phyloP scores from a whole-genome alignment of 2,888 invertebrate genomes.

The Cosmia trapezina region DNA sequence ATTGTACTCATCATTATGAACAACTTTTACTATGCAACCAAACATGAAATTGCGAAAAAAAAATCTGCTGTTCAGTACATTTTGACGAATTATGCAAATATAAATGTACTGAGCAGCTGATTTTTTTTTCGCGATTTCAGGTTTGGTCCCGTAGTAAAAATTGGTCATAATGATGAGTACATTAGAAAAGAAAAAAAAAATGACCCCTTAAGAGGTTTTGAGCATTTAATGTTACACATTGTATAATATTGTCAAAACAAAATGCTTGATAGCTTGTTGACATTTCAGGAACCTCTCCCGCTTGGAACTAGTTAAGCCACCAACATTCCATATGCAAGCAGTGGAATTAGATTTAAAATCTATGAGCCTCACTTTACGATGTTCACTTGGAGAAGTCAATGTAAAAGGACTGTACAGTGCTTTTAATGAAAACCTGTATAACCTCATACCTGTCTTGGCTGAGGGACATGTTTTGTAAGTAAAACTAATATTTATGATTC shows the following conservation, averaged over 20 bases:
- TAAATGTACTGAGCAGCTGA: too few species aligned
- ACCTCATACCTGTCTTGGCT: conserved; percentile 86
- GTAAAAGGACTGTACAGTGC: conserved; percentile 86
- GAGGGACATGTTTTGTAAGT: conserved; percentile 89
- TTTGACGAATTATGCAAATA: too few species aligned
- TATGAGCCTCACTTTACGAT: conserved; percentile 81
- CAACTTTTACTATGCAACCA: too few species aligned
- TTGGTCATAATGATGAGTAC: too few species aligned
- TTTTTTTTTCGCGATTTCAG: too few species aligned
- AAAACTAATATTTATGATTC: conserved; percentile 10
- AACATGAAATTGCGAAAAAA: too few species aligned
- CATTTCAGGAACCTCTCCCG: conserved; percentile 83
- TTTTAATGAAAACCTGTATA: conserved; percentile 87
- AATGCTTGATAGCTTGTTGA: not conserved
- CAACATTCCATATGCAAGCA: conserved; percentile 85
- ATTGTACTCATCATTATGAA: too few species aligned
- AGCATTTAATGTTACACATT: too few species aligned
- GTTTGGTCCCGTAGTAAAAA: too few species aligned
- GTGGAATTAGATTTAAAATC: conserved; percentile 83
- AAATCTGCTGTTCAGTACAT: too few species aligned
- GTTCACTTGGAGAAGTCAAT: conserved; percentile 86
- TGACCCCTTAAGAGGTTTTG: too few species aligned
- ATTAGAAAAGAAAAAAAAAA: too few species aligned
- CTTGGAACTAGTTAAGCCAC: conserved; percentile 82
- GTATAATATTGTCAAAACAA: not conserved